Evolutionary conservation across 2,113 vertebrate species (phyloP), one percentile per base, ranked within the genome.

Genomic region (Enhydra lutris): DNA sequence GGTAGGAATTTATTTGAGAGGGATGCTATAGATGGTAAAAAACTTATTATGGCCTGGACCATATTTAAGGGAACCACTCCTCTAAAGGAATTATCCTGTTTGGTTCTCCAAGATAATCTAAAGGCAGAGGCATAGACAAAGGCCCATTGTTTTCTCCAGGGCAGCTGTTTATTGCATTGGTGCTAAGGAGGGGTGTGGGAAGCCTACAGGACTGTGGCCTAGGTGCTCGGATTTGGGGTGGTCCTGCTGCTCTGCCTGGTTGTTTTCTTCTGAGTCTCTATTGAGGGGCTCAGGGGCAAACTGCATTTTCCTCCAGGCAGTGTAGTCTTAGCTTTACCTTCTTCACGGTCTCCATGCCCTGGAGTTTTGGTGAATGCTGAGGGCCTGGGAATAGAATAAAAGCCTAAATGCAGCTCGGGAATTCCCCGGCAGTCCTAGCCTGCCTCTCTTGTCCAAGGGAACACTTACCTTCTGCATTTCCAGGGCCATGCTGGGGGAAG

Each of bases 161-260:
- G 83, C 95, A 97, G 82, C 95, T 96, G 96, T 95, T 97, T 74
- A 92, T 92, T 94, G 57, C 78, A 78, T 42, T 92, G 79, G 76
- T 78, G 79, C 83, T 86, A 17, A 84, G 45, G 45, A 91, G 34
- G 65, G 50, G 45, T 80, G 17, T 74, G 90, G 83, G 87, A 73
- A 93, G 34, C 73, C 20, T 0, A 2, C 13, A 15, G 61, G 55
- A 86, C 36, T 85, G 36, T 65, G 39, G 79, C 36, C 86, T 85
- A 52, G 89, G 83, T 95, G 52, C 74, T 89, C n/a, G 23, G 78
- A 93, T 61, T 55, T 31, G 71, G 61, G 61, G 10, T 93, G 55
- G 52, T 74, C 45, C 90, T 89, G 29, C n/a, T 79, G 34, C n/a
- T 92, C 45, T 61, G 57, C 50, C 59, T 95, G 6, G 7, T 94